Conservation (phyloP, 2,888 invertebrate genomes). For the Eristalinus sepulchralis region DNA sequence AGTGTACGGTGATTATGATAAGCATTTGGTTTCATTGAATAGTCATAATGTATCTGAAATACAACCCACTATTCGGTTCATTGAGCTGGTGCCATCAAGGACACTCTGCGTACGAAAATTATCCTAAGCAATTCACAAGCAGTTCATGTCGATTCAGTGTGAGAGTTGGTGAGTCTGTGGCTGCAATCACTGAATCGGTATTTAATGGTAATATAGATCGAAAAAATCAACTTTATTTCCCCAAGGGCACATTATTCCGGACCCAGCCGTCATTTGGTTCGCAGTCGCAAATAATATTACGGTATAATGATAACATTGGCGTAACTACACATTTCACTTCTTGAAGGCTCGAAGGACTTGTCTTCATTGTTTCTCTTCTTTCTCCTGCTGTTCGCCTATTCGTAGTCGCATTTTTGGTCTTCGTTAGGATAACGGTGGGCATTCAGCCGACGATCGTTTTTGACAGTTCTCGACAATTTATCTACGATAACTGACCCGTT, state of each 20-base stretch:
- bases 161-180: background rate
- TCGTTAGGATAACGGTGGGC: background rate
- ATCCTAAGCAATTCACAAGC: conserved; percentile 42
- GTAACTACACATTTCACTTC: conserved; percentile 41
- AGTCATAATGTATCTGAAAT: conserved; percentile 16
- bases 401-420: background rate
- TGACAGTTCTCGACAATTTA: conserved; percentile 62
- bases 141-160: conserved; percentile 1
- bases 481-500: conserved; percentile 53
- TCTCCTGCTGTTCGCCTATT: background rate
- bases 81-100: background rate
- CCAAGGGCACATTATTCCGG: conserved; percentile 62
- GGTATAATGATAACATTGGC: conserved; percentile 51
- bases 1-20: conserved; percentile 60
- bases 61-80: background rate
- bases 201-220: conserved; percentile 68
- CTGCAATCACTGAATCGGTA: conserved; percentile 61
- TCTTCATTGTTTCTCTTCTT: conserved; percentile 5
- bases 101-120: conserved; percentile 28
- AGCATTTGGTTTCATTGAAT: conserved; percentile 57
- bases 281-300: conserved; percentile 59
- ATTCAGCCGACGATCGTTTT: conserved; percentile 49
- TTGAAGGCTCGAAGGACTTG: background rate
- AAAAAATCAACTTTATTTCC: conserved; percentile 64
- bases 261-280: conserved; percentile 24